Base-by-base conservation (phyloP, 2,888 invertebrate species). In the Caenorhabditis sp. region DNA sequence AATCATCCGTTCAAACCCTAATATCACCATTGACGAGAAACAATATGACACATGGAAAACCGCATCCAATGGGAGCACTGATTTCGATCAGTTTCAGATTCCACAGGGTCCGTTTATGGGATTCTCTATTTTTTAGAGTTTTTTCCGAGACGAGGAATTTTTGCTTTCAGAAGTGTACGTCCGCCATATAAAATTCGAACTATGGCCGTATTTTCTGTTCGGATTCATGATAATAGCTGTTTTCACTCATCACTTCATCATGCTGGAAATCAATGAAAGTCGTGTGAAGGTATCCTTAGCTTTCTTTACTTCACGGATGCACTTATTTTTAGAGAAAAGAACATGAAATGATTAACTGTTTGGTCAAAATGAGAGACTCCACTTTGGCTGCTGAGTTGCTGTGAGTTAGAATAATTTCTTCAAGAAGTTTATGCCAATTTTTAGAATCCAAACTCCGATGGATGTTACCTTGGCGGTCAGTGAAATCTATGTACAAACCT, bases 301-400 rank as follows among this genome's bases (percentile, higher is more conserved):
- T 7, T 44, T 8, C 2, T 19, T 19, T 12, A 19, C 10, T 47
- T 31, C 28, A 68, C n/a, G 28, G 22, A 16, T 16, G 14, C 0
- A 7, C 26, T 19, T 22, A 7, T 31, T 72, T 73, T 35, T 26
- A 64, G 66, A 66, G 44, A 31, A 77, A 77, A n/a, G 77, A 77
- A 35, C n/a, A 38, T n/a, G 77, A 77, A 38, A 63, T 77, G 77
- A 63, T 59, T 5, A 70, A 77, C n/a, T 70, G 77, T 44, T 26
- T 77, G 28, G 26, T 28, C 16, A 58, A 77, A 19, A 77, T 77
- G 77, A 47, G 69, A 16, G 70, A 77, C 24, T 28, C 77, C 0
- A 70, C 70, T 3, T 6, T 77, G 28, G 77, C 69, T 4, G 61
- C 77, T 22, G 77, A 70, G 41, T 24, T 77, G 12, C 22, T 77